Evolutionary conservation across 2,888 invertebrate species (phyloP).

Genomic region (Athrips mouffetella): DNA sequence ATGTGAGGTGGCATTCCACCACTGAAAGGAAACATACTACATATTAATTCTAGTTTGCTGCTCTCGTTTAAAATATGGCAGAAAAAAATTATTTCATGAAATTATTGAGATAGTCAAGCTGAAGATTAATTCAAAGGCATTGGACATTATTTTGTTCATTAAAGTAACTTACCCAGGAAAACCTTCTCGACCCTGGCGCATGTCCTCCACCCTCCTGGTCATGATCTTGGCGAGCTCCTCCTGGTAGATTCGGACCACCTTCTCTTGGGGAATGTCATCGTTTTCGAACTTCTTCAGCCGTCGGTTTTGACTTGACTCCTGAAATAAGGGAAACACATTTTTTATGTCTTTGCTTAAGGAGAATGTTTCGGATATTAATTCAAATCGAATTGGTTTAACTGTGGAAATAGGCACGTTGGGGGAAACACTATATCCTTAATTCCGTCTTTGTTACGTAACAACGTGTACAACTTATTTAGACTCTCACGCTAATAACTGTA

Average conservation of each 20-base stretch:
- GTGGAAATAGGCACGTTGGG: no score
- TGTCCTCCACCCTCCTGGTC: constrained; percentile 85
- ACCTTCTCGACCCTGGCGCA: constrained; percentile 86
- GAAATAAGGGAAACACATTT: constrained; percentile 27
- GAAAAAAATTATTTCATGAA: no score
- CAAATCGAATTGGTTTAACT: no score
- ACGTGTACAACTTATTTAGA: no score
- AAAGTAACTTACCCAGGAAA: constrained; percentile 84
- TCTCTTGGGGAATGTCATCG: constrained; percentile 97
- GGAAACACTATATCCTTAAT: no score
- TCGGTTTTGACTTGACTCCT: constrained; percentile 84
- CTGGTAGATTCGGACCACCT: constrained; percentile 95
- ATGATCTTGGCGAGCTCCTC: constrained; percentile 96
- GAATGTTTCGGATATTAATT: no score
- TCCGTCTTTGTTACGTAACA: no score
- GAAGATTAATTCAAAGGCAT: not conserved
- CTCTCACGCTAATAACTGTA: no score
- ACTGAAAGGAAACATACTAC: constrained; percentile 90
- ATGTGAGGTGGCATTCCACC: constrained; percentile 81
- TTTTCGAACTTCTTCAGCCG: constrained; percentile 92
- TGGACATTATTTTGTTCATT: not conserved
- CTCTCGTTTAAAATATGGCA: constrained; percentile 51
- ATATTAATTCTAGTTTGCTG: constrained; percentile 80
- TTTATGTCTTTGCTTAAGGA: no score
- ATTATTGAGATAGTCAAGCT: not conserved